Conservation (phyloP, 2,797 vertebrate species). For the Emys orbicularis region DNA sequence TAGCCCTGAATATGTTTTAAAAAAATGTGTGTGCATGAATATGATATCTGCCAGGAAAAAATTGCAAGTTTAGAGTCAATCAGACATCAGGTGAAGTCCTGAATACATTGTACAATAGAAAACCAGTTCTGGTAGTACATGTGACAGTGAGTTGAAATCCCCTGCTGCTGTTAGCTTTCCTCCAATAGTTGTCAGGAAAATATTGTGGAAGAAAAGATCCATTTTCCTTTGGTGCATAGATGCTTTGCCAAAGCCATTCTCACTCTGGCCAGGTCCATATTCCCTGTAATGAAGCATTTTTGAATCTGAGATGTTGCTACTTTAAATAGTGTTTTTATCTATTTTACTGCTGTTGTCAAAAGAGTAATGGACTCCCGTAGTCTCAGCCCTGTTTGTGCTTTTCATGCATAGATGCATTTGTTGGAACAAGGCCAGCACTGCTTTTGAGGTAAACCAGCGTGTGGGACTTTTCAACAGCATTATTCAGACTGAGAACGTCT, state of each 20-base stretch:
- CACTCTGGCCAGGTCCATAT: constrained; percentile 29
- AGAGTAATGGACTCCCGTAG: constrained; percentile 51
- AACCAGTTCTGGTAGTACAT: background rate
- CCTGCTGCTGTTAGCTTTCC: constrained; percentile 11
- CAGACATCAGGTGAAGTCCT: background rate
- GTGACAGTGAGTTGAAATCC: background rate
- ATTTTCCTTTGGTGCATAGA: constrained; percentile 6
- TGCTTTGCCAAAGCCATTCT: constrained; percentile 15
- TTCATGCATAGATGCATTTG: constrained; percentile 21
- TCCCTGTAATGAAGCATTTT: constrained; percentile 18
- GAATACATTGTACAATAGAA: background rate
- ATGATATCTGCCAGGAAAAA: background rate
- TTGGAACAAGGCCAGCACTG: background rate
- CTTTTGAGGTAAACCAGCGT: background rate
- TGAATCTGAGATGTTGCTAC: constrained; percentile 6
- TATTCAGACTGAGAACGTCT: background rate
- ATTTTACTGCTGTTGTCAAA: constrained; percentile 47
- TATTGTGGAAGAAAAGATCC: constrained; percentile 6
- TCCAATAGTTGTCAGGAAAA: background rate
- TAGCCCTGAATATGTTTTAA: background rate
- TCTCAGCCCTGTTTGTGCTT: constrained; percentile 8
- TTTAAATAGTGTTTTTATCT: constrained; percentile 33
- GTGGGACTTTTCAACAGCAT: background rate
- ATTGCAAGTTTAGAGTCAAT: background rate
- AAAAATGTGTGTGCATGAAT: background rate